phyloP scores from a whole-genome alignment of 2,113 vertebrate genomes.

The Dendropsophus ebraccatus region DNA sequence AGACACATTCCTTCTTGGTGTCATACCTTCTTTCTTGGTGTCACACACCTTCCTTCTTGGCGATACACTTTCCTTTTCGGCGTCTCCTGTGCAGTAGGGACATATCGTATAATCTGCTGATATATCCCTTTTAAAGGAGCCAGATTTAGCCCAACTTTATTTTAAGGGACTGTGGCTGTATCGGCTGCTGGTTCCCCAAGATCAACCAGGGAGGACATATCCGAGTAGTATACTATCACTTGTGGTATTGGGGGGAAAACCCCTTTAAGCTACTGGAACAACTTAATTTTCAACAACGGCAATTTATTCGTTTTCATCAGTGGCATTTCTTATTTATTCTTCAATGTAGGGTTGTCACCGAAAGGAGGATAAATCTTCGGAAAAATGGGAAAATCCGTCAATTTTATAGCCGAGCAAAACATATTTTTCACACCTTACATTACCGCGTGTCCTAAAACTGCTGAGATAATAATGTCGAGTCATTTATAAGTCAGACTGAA shows the following conservation, averaged over 20 bases:
- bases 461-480: slow-evolving; percentile 51
- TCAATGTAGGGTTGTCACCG: not conserved
- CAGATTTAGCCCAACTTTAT: too few species aligned
- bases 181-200: not conserved
- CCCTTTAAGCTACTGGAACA: not conserved
- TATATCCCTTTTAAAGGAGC: too few species aligned
- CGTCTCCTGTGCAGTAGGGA: too few species aligned
- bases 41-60: too few species aligned
- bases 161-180: not conserved
- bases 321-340: not conserved
- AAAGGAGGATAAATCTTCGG: not conserved
- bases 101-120: too few species aligned
- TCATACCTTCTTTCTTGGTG: too few species aligned
- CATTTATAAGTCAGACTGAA: slow-evolving; percentile 55
- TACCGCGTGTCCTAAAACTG: slow-evolving; percentile 36
- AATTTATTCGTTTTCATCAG: not conserved
- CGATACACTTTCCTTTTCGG: too few species aligned
- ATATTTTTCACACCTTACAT: slow-evolving; percentile 30
- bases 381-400: not conserved
- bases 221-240: too few species aligned
- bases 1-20: too few species aligned
- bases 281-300: not conserved
- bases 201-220: not conserved
- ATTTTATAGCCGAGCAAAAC: slow-evolving; percentile 10
- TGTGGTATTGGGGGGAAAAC: not conserved